Evolutionary conservation across 2,888 invertebrate genomes (phyloP), one percentile per base, ranked within the genome.

Genomic region (Rhagium mordax): DNA sequence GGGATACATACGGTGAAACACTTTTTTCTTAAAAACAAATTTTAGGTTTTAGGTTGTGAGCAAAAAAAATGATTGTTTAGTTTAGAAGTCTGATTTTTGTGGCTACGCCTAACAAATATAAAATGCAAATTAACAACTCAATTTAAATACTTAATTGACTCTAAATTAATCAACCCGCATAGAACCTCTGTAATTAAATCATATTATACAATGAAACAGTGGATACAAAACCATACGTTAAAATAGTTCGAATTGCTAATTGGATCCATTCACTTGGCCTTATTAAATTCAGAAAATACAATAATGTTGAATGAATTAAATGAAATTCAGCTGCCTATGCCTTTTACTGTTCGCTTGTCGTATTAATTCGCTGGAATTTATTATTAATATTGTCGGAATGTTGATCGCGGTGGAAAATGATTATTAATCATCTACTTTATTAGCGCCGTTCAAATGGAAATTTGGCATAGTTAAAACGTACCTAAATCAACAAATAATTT

Each of bases 211-310:
- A 41, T 13, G 41, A 41, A 41, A 41, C 41, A 41, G n/a, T 41
- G 41, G 6, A 16, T 24, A 29, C 16, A 7, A 29, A 27, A 29
- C 29, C 15, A 29, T 27, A 10, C 57, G 16, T 29, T 27, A 57
- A 57, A 27, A 57, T 57, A 29, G 24, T 27, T 27, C 29, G n/a
- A 16, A 57, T 16, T 55, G 24, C 57, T 57, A 57, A 57, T 57
- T 57, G 57, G 16, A 55, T 27, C 57, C 29, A 57, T 27, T 29
- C 29, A 27, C 29, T 29, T 29, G 24, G 27, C 29, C 8, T 57
- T 21, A 57, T 27, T 55, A 29, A 27, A 57, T 8, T 55, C n/a
- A 27, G 24, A 15, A 21, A 21, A 21, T 21, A 57, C 21, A 29
- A 27, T 57, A 24, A 15, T 8, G 27, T n/a, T 27, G 57, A 8